Evolutionary conservation across 2,888 invertebrate species (phyloP).

Genomic region (Andrena trimmerana): DNA sequence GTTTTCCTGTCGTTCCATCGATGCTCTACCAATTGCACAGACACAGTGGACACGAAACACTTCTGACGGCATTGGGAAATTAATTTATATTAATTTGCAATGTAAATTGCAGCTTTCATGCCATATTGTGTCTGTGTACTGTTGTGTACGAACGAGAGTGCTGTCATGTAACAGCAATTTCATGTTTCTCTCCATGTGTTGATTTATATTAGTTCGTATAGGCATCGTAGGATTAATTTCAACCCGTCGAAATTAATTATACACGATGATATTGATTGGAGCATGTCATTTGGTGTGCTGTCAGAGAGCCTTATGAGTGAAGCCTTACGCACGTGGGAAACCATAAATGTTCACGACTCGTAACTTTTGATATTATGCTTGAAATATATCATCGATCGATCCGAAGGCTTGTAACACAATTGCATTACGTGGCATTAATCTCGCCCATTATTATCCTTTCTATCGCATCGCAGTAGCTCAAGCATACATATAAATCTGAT

Average conservation of each 20-base stretch:
- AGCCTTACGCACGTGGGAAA: conserved; percentile 79
- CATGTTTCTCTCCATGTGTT: not conserved
- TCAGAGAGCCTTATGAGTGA: conserved; percentile 72
- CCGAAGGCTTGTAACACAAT: conserved; percentile 38
- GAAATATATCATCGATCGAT: conserved; percentile 52
- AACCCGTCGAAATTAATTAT: conserved; percentile 13
- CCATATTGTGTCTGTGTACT: not conserved
- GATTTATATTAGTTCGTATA: not conserved
- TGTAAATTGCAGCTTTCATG: not conserved
- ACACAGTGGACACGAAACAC: conserved; percentile 2
- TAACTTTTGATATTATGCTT: conserved; percentile 74
- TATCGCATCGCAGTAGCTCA: not conserved
- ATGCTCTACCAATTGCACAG: not conserved
- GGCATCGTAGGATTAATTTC: conserved; percentile 13
- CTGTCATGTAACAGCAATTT: not conserved
- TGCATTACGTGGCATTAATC: conserved; percentile 11
- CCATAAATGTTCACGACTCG: conserved; percentile 74
- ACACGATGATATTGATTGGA: conserved; percentile 29
- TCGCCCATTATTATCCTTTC: not conserved
- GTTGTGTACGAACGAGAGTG: not conserved
- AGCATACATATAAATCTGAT: not conserved
- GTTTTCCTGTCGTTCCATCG: not conserved
- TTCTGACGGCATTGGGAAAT: conserved; percentile 4
- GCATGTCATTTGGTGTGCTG: conserved; percentile 33
- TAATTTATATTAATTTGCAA: not conserved